A percentile compares a stretch with the other conserved stretches of the same genome.
Conservation (phyloP, 2,113 vertebrate species). For the Scartelaos histophorus region DNA sequence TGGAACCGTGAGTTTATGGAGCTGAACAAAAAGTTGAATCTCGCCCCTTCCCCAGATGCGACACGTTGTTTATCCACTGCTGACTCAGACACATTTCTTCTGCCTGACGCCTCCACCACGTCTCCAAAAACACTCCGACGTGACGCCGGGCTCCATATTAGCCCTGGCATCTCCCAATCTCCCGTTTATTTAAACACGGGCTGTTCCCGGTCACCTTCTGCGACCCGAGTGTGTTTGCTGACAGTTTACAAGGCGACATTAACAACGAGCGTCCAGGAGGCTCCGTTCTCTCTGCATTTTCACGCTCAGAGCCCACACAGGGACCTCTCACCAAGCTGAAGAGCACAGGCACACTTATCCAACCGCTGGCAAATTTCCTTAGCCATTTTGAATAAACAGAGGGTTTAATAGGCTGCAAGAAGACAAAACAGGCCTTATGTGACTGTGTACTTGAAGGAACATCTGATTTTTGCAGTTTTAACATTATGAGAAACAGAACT, state of each 20-base stretch:
- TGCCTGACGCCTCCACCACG: neutral
- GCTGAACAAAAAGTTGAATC: slow-evolving; percentile 19
- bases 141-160: slow-evolving; percentile 15
- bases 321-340: slow-evolving; percentile 32
- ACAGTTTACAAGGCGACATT: slow-evolving; percentile 74
- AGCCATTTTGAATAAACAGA: slow-evolving; percentile 18
- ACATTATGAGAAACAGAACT: no score
- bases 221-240: slow-evolving; percentile 68
- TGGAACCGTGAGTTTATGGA: neutral
- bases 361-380: slow-evolving; percentile 30
- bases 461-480: no score
- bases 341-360: slow-evolving; percentile 25
- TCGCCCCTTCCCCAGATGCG: slow-evolving; percentile 6
- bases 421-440: neutral
- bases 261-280: slow-evolving; percentile 56
- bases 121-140: slow-evolving; percentile 4
- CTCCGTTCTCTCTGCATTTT: slow-evolving; percentile 53
- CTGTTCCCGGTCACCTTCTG: slow-evolving; percentile 64
- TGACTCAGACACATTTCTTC: slow-evolving; percentile 26
- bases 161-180: slow-evolving; percentile 29
- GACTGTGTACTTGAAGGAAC: no score
- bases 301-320: slow-evolving; percentile 47
- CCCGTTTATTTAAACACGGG: slow-evolving; percentile 65
- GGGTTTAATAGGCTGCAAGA: slow-evolving; percentile 1
- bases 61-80: slow-evolving; percentile 17